Evolutionary conservation across 2,797 vertebrate genomes (phyloP).

Genomic region (Rhadinocentrus ornatus): DNA sequence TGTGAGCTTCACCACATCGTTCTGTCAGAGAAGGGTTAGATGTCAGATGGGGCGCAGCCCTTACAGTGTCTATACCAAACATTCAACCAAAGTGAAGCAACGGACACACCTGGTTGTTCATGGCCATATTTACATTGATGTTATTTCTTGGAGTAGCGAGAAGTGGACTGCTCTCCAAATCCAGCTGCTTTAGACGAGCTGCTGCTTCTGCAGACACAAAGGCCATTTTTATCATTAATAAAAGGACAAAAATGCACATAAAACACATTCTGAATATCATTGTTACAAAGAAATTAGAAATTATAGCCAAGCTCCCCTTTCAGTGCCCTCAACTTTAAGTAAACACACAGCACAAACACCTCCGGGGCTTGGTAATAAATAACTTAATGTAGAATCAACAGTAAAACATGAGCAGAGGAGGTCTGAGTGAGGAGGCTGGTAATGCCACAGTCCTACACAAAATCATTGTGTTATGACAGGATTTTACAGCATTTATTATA

Average conservation of each 20-base stretch:
- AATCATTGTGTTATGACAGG: neutral
- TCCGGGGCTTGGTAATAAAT: neutral
- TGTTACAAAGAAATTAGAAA: neutral
- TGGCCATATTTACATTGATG: constrained; percentile 86
- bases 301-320: neutral
- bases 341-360: no score
- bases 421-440: neutral
- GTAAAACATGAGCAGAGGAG: neutral
- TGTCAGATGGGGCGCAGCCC: no score
- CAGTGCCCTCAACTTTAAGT: neutral
- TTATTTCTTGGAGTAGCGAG: constrained; percentile 68
- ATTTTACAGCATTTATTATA: neutral
- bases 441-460: neutral
- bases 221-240: neutral
- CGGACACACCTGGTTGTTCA: constrained; percentile 88
- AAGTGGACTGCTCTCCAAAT: constrained; percentile 75
- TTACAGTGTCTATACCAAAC: neutral
- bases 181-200: constrained; percentile 88
- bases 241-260: neutral
- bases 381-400: neutral
- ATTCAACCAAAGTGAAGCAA: neutral
- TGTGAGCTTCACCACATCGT: constrained; percentile 90
- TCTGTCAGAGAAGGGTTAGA: constrained; percentile 72
- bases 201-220: constrained; percentile 75
- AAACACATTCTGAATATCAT: neutral